phyloP scores from a whole-genome alignment of 2,797 vertebrate species.

The Chloroceryle amazona region DNA sequence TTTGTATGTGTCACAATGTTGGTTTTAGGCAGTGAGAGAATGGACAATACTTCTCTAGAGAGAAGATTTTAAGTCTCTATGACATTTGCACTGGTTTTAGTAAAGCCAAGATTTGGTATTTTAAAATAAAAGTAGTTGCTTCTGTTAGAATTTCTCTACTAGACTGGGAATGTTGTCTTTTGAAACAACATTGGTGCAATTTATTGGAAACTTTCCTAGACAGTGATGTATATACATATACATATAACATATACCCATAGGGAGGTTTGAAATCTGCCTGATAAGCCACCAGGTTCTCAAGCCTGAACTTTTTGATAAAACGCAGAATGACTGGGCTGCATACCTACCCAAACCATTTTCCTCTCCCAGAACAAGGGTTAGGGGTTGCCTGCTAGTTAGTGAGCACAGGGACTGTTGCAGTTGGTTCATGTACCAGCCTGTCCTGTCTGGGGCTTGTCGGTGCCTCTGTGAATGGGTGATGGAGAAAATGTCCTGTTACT shows the following conservation, averaged over 20 bases:
- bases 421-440: not conserved
- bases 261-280: not conserved
- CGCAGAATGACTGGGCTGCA: not conserved
- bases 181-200: not conserved
- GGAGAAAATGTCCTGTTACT: not conserved
- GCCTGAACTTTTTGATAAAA: not conserved
- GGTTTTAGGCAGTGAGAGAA: not conserved
- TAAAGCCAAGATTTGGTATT: not conserved
- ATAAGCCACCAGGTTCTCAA: not conserved
- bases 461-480: not conserved
- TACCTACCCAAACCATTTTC: not conserved
- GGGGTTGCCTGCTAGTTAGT: not conserved
- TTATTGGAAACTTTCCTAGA: not conserved
- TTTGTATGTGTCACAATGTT: not conserved
- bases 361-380: not conserved
- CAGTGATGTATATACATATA: not conserved
- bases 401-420: accelerated
- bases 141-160: not conserved
- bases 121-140: not conserved
- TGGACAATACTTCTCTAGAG: not conserved
- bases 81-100: not conserved
- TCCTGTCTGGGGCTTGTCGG: not conserved
- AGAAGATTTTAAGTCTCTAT: not conserved
- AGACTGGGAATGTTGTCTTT: not conserved
- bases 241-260: not conserved